Conservation (phyloP, 2,888 invertebrate genomes). For the Scelioninae gen. 2 region DNA sequence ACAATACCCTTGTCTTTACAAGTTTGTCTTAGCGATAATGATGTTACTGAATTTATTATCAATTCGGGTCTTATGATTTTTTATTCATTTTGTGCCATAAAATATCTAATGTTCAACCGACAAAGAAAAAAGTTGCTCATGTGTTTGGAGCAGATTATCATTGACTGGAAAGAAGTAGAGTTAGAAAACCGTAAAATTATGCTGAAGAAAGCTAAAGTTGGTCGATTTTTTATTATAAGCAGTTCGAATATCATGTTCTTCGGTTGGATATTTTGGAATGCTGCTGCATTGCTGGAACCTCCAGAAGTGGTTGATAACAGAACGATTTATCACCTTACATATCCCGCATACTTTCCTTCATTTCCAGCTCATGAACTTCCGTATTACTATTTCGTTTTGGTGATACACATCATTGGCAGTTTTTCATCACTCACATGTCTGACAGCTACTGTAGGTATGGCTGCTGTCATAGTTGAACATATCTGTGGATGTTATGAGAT, state of each 20-base stretch:
- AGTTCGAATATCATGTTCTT: conserved; percentile 6
- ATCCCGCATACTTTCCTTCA: background rate
- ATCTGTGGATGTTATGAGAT: conserved; percentile 14
- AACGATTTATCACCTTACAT: background rate
- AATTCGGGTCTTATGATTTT: background rate
- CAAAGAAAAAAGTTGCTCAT: background rate
- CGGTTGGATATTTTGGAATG: conserved; percentile 11
- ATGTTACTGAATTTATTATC: background rate
- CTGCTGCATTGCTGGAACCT: background rate
- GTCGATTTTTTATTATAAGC: conserved; percentile 15
- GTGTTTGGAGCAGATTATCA: background rate
- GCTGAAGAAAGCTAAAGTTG: conserved; percentile 2
- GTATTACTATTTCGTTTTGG: background rate
- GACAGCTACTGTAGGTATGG: background rate
- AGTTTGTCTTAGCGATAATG: background rate
- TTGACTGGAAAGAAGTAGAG: conserved; percentile 13
- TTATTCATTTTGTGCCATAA: background rate
- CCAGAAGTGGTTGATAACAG: background rate
- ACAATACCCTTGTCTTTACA: background rate
- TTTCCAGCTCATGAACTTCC: background rate
- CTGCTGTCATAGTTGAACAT: background rate
- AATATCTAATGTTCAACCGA: background rate
- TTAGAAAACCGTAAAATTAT: conserved; percentile 14
- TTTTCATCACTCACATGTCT: background rate
- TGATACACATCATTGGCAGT: background rate